phyloP scores from a whole-genome alignment of 2,113 vertebrate genomes.

The Scomber japonicus region DNA sequence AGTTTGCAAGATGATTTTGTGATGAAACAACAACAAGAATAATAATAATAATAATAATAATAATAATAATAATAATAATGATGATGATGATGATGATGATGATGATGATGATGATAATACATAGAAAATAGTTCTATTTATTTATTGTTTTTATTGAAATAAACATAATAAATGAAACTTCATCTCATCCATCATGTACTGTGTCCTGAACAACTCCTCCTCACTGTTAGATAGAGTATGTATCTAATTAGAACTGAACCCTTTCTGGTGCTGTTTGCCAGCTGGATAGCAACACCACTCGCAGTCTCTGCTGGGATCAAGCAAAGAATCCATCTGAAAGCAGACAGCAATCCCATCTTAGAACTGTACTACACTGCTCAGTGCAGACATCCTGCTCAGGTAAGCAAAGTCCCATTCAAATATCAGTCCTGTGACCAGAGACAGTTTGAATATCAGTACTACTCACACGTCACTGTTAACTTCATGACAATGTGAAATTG shows the following conservation, averaged over 20 bases:
- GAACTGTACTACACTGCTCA: conserved; percentile 86
- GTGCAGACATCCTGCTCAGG: conserved; percentile 87
- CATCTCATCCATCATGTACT: too few species aligned
- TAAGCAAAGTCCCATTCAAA: conserved; percentile 68
- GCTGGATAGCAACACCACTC: conserved; percentile 88
- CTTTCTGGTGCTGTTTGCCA: conserved; percentile 62
- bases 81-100: too few species aligned
- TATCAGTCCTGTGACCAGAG: not conserved
- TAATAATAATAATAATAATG: too few species aligned
- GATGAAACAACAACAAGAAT: too few species aligned
- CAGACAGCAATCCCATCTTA: conserved; percentile 84
- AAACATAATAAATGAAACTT: too few species aligned
- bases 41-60: too few species aligned
- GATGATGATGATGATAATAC: too few species aligned
- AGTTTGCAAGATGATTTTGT: too few species aligned
- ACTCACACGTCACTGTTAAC: too few species aligned
- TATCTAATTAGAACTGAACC: not conserved
- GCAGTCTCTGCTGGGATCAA: conserved; percentile 87
- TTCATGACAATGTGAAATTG: not conserved
- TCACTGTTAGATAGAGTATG: not conserved
- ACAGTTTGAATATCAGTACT: not conserved
- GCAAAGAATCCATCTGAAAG: conserved; percentile 79
- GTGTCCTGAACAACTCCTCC: not conserved
- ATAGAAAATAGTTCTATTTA: too few species aligned
- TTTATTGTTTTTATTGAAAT: too few species aligned